These are phyloP conservation scores for Lerista edwardsae DNA, from an alignment of 2,797 vertebrate species.

Conservation along the genomic window DNA sequence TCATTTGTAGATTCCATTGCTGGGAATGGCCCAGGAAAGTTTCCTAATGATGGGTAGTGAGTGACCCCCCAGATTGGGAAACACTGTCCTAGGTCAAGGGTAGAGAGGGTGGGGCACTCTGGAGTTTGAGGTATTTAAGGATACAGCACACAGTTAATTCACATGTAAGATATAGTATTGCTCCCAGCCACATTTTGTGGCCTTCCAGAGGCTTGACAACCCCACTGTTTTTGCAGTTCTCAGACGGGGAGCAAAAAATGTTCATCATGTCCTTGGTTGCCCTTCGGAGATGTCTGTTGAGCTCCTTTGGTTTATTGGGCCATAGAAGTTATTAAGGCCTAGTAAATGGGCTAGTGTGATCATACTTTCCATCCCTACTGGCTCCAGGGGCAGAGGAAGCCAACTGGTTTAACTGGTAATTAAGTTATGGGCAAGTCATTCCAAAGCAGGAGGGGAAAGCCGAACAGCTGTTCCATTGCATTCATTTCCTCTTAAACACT, in stretches of 20 bases:
- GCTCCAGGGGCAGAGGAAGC: conserved; percentile 34
- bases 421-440: conserved; percentile 18
- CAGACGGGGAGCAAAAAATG: neutral
- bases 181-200: too few relatives aligned
- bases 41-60: too few relatives aligned
- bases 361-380: conserved; percentile 40
- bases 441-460: conserved; percentile 59
- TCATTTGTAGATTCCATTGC: too few relatives aligned
- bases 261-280: neutral
- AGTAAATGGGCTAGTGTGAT: neutral
- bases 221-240: too few relatives aligned
- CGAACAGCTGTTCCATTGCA: conserved; percentile 68
- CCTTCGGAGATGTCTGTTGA: neutral
- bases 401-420: conserved; percentile 4
- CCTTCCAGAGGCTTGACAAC: too few relatives aligned
- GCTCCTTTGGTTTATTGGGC: neutral
- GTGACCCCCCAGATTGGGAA: too few relatives aligned
- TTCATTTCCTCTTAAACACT: conserved; percentile 71
- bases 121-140: too few relatives aligned
- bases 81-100: too few relatives aligned
- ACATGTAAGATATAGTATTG: too few relatives aligned
- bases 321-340: neutral
- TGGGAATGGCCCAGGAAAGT: too few relatives aligned
- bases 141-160: too few relatives aligned
- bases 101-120: too few relatives aligned